Conservation (phyloP, 2,113 vertebrate genomes). For the Clarias macrocephalus region DNA sequence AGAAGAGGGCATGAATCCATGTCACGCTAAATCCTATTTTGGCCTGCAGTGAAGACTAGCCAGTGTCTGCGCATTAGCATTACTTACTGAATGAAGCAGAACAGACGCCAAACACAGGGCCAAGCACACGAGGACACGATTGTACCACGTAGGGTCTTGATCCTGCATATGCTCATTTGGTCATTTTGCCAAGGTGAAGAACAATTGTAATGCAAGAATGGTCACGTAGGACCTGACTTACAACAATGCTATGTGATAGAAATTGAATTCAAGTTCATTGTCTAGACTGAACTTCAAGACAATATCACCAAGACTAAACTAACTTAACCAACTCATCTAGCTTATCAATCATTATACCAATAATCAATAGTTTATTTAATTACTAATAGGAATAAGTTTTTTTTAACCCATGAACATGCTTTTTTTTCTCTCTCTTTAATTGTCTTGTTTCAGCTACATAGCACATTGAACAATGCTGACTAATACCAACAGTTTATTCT, state of each 20-base stretch:
- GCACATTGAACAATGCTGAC: slow-evolving; percentile 53
- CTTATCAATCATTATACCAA: not conserved
- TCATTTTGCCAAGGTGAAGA: slow-evolving; percentile 57
- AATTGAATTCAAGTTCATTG: slow-evolving; percentile 52
- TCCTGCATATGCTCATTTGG: slow-evolving; percentile 60
- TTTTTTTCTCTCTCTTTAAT: not conserved
- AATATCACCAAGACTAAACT: not conserved
- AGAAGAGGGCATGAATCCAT: slow-evolving; percentile 47
- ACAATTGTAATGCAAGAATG: slow-evolving; percentile 48
- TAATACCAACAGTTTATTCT: slow-evolving; percentile 66
- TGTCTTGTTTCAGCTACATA: slow-evolving; percentile 51
- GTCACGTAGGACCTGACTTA: slow-evolving; percentile 51
- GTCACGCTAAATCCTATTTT: slow-evolving; percentile 56
- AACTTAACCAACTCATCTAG: not conserved
- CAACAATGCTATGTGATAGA: slow-evolving; percentile 47
- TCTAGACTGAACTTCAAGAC: not conserved
- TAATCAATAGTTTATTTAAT: not conserved
- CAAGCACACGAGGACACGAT: slow-evolving; percentile 35
- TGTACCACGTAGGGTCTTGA: slow-evolving; percentile 44
- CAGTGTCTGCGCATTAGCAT: slow-evolving; percentile 44
- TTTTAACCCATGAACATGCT: not conserved
- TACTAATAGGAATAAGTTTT: too few relatives aligned
- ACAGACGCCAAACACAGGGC: slow-evolving; percentile 54
- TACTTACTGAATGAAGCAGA: slow-evolving; percentile 40
- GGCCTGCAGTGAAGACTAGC: slow-evolving; percentile 41